These are phyloP conservation scores for Tapirus terrestris DNA, from an alignment of 2,113 vertebrate genomes.

Conservation along the genomic window DNA sequence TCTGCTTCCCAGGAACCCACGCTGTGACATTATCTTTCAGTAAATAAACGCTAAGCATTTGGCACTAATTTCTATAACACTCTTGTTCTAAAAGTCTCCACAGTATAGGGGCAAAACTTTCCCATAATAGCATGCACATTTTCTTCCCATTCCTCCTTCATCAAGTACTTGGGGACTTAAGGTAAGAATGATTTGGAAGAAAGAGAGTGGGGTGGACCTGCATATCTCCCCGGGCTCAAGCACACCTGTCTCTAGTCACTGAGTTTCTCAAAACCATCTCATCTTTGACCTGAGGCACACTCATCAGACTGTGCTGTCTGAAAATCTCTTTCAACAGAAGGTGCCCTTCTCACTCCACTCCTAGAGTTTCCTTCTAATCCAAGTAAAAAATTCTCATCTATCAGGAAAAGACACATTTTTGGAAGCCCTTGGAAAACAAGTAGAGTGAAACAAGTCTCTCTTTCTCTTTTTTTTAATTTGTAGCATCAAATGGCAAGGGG, in stretches of 20 bases:
- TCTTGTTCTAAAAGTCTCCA: neutral
- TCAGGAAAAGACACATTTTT: neutral
- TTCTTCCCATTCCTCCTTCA: neutral
- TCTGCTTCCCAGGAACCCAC: neutral
- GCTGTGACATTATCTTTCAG: neutral
- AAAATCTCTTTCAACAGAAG: slow-evolving; percentile 6
- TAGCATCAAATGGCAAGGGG: neutral
- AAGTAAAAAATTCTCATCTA: neutral
- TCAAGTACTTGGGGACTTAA: neutral
- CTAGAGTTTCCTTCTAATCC: neutral
- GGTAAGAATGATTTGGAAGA: neutral
- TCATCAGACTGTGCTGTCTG: neutral
- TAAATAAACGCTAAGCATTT: neutral
- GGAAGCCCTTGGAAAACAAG: slow-evolving; percentile 16
- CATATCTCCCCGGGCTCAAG: neutral
- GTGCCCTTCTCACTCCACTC: neutral
- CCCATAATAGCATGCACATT: neutral
- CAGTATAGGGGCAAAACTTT: neutral
- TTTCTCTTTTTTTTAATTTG: neutral
- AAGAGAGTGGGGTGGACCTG: neutral
- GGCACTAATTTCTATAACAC: neutral
- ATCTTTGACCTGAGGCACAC: neutral
- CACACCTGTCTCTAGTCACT: neutral
- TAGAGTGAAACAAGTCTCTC: neutral
- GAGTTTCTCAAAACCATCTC: neutral